phyloP scores from a whole-genome alignment of 2,888 invertebrate species.

The Romanomermis culicivorax region DNA sequence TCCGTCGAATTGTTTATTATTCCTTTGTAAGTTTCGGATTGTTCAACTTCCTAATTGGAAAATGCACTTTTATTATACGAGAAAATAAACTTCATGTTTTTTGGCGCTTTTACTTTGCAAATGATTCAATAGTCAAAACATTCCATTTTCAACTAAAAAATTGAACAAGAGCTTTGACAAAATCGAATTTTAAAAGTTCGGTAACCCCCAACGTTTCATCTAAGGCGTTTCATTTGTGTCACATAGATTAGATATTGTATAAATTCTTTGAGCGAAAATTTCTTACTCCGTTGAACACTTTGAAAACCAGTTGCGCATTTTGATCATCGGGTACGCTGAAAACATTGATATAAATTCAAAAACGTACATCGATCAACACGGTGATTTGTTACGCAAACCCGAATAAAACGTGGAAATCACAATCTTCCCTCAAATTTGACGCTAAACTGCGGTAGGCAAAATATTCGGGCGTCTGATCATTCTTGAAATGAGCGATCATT shows the following conservation, averaged over 20 bases:
- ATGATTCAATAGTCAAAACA: background rate
- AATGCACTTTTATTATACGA: background rate
- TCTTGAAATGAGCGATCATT: conserved; percentile 30
- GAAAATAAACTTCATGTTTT: too few relatives aligned
- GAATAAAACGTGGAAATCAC: conserved; percentile 71
- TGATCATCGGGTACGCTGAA: too few relatives aligned
- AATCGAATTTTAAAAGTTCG: too few relatives aligned
- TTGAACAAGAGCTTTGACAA: background rate
- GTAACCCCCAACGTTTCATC: too few relatives aligned
- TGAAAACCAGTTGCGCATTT: too few relatives aligned
- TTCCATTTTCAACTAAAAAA: conserved; percentile 5
- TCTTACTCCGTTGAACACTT: too few relatives aligned
- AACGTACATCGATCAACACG: too few relatives aligned
- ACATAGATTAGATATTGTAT: too few relatives aligned
- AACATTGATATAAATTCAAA: too few relatives aligned
- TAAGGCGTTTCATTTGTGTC: too few relatives aligned
- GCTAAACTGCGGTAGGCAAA: conserved; percentile 53
- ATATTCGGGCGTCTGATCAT: conserved; percentile 56
- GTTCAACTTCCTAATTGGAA: background rate
- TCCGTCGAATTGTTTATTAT: conserved; percentile 41
- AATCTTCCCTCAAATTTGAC: conserved; percentile 74
- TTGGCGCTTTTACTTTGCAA: background rate
- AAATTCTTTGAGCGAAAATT: too few relatives aligned
- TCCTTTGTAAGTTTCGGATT: background rate
- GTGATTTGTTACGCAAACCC: too few relatives aligned